phyloP scores from a whole-genome alignment of 2,113 vertebrate genomes.

The Hemicordylus capensis region DNA sequence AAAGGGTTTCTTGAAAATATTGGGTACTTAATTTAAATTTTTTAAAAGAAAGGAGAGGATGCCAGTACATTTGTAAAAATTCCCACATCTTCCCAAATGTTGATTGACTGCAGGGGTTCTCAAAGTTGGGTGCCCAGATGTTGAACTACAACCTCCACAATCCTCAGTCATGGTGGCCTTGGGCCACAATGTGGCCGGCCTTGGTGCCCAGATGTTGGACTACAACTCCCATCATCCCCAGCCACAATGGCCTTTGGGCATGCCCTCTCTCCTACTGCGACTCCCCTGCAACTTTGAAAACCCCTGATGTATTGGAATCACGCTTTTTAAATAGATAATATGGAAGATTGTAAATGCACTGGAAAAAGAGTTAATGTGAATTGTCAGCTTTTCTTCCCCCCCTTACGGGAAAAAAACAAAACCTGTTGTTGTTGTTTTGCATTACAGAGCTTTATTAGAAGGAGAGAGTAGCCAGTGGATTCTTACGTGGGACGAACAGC shows the following conservation, averaged over 20 bases:
- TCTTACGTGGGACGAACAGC: conserved; percentile 72
- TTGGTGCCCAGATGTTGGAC: too few species aligned
- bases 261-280: too few species aligned
- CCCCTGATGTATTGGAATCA: background rate
- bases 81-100: background rate
- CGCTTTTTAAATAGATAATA: background rate
- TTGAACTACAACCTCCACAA: too few species aligned
- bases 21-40: background rate
- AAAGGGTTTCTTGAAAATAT: background rate
- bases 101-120: too few species aligned
- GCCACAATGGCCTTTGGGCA: too few species aligned
- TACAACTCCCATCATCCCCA: too few species aligned
- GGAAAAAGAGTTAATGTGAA: background rate
- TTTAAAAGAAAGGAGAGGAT: background rate
- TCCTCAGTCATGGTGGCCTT: too few species aligned
- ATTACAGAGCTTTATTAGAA: conserved; percentile 88
- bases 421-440: conserved; percentile 27
- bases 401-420: too few species aligned
- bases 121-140: too few species aligned
- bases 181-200: too few species aligned
- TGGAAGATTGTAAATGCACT: background rate
- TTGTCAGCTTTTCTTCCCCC: too few species aligned
- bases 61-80: background rate
- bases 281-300: too few species aligned
- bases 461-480: conserved; percentile 82